Conservation (phyloP, 1,140 invertebrate species). For the Maconellicoccus hirsutus region DNA sequence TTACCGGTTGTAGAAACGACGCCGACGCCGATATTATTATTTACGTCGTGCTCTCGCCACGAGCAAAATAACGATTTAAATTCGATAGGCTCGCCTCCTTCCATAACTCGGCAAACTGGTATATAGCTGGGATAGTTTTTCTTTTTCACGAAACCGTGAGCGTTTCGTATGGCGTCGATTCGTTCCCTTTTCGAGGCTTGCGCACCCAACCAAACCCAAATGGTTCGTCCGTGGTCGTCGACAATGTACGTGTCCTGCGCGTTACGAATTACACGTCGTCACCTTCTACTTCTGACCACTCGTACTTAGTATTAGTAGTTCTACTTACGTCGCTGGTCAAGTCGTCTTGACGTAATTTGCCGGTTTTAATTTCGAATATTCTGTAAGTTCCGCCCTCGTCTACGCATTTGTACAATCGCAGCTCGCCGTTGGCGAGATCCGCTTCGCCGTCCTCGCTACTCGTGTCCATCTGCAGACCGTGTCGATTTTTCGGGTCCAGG, state of each 20-base stretch:
- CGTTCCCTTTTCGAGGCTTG: slow-evolving; percentile 54
- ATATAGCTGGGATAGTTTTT: slow-evolving; percentile 64
- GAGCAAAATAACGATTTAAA: slow-evolving; percentile 69
- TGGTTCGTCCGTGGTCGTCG: slow-evolving; percentile 69
- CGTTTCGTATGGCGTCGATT: slow-evolving; percentile 69
- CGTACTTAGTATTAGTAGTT: not conserved
- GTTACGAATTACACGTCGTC: too few species aligned
- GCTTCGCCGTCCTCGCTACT: slow-evolving; percentile 30
- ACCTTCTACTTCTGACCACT: not conserved
- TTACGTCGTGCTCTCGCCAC: slow-evolving; percentile 46
- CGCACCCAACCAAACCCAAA: slow-evolving; percentile 88
- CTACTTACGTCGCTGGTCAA: slow-evolving; percentile 54
- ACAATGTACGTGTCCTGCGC: slow-evolving; percentile 68
- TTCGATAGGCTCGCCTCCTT: slow-evolving; percentile 71
- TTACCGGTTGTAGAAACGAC: not conserved
- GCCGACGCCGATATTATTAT: not conserved
- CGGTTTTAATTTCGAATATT: slow-evolving; percentile 74
- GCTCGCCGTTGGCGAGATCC: slow-evolving; percentile 35
- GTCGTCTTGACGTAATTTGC: slow-evolving; percentile 66
- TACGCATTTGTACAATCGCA: slow-evolving; percentile 57
- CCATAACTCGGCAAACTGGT: slow-evolving; percentile 64
- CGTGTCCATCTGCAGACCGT: slow-evolving; percentile 43
- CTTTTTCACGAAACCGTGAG: slow-evolving; percentile 77
- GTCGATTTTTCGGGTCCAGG: slow-evolving; percentile 50
- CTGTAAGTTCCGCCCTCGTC: slow-evolving; percentile 71